Evolutionary conservation across 2,888 invertebrate species (phyloP), one percentile per base, ranked within the genome.

Genomic region (Atherix ibis): DNA sequence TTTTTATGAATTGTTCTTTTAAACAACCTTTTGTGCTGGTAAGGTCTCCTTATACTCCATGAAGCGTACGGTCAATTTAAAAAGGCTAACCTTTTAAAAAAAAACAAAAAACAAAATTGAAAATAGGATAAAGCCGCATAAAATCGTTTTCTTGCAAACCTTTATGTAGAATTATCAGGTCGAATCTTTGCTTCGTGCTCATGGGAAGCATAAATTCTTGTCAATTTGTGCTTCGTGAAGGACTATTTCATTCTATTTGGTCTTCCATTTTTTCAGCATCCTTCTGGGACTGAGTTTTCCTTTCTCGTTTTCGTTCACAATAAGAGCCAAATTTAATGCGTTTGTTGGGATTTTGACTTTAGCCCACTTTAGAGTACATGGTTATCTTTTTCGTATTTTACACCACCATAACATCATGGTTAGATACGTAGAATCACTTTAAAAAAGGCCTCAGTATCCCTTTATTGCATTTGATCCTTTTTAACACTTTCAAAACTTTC

Each of bases 161-260:
- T 22, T 22, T 22, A 6, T 22, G 22, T 22, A 22, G 10, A 6
- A 22, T 22, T 10, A 22, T 22, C 10, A 22, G 10, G 6, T 10
- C 22, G 10, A 22, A 22, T 10, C 22, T 22, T 22, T 10, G 17
- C 35, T 16, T 13, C 13, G 12, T 18, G n/a, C 40, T 31, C 40
- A 12, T n/a, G 40, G 34, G 40, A 34, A 24, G 34, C 37, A 37
- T 40, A 40, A 40, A 40, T 40, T 40, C 31, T 35, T 37, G 40
- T 37, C 40, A 33, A 40, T 40, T 40, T 37, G 33, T 39, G 40
- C 36, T 40, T 31, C 35, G 35, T 36, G 40, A 26, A 35, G 36
- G 35, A 36, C 40, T 36, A 40, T 40, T 40, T 40, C 36, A 40
- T 40, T 37, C 37, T 27, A 29, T 37, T 40, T 34, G 37, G 30